Conservation (phyloP, 2,888 invertebrate genomes). For the Coleophora deauratella region DNA sequence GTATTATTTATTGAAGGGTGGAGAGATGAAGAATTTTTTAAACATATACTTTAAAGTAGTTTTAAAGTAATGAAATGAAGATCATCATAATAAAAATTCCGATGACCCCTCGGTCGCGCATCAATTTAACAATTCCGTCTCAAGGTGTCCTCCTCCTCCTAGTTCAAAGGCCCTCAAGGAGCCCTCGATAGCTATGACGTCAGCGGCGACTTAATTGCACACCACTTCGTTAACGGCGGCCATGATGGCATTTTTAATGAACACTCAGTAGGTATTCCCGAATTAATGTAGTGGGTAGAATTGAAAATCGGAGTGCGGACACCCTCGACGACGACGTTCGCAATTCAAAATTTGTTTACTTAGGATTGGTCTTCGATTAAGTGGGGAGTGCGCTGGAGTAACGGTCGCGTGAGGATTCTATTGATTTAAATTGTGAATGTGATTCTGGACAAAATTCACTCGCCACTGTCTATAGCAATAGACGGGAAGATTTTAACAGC, state of each 20-base stretch:
- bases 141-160: conserved; percentile 53
- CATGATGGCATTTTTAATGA: conserved; percentile 75
- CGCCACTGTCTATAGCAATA: no score
- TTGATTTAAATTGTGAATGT: background rate
- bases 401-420: background rate
- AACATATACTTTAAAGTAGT: no score
- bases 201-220: conserved; percentile 72
- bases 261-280: conserved; percentile 36
- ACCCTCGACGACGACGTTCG: conserved; percentile 26
- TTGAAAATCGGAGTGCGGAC: conserved; percentile 66
- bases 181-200: conserved; percentile 53
- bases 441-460: no score
- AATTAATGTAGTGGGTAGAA: conserved; percentile 73
- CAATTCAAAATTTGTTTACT: conserved; percentile 56
- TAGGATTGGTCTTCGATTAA: conserved; percentile 57
- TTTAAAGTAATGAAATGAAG: no score
- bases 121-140: conserved; percentile 62
- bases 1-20: no score
- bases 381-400: conserved; percentile 13
- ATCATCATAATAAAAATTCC: background rate
- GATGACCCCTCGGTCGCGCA: conserved; percentile 32
- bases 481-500: no score
- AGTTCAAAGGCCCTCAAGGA: conserved; percentile 47
- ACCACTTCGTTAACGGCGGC: conserved; percentile 71
- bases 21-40: no score